phyloP scores from a whole-genome alignment of 2,888 invertebrate species.

The Trichopoda pennipes region DNA sequence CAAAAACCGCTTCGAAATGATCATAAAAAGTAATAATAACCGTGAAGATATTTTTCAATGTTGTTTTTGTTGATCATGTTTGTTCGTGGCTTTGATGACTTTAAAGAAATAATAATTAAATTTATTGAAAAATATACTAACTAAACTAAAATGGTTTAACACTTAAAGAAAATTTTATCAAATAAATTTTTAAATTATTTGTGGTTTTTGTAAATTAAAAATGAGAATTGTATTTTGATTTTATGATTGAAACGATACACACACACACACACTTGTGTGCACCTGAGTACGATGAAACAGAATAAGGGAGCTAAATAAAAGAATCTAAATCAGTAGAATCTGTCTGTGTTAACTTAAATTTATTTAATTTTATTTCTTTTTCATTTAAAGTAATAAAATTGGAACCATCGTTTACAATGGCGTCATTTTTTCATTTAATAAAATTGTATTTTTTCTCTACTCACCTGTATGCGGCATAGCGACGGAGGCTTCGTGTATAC shows the following conservation, averaged over 20 bases:
- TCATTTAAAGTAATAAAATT: conserved; percentile 63
- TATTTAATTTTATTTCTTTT: conserved; percentile 43
- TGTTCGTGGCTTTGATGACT: conserved; percentile 9
- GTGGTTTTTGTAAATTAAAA: background rate
- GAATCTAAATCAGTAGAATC: background rate
- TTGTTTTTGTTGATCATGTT: conserved; percentile 14
- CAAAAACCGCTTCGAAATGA: conserved; percentile 51
- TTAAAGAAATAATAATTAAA: conserved; percentile 19
- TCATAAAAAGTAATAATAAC: conserved; percentile 73
- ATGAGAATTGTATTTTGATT: background rate
- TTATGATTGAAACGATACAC: too few relatives aligned
- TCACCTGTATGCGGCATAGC: conserved; percentile 66
- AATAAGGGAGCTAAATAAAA: too few relatives aligned
- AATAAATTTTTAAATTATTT: background rate
- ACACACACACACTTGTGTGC: too few relatives aligned
- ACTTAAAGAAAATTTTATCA: background rate
- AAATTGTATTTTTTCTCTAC: conserved; percentile 35
- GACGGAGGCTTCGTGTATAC: conserved; percentile 48
- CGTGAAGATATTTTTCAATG: conserved; percentile 71
- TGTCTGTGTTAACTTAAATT: background rate
- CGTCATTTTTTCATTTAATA: conserved; percentile 59
- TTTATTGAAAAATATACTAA: conserved; percentile 49
- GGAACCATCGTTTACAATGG: conserved; percentile 59
- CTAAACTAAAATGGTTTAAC: background rate
- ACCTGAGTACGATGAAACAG: too few relatives aligned